Conservation (phyloP, 2,888 invertebrate species). For the Dioctria linearis region DNA sequence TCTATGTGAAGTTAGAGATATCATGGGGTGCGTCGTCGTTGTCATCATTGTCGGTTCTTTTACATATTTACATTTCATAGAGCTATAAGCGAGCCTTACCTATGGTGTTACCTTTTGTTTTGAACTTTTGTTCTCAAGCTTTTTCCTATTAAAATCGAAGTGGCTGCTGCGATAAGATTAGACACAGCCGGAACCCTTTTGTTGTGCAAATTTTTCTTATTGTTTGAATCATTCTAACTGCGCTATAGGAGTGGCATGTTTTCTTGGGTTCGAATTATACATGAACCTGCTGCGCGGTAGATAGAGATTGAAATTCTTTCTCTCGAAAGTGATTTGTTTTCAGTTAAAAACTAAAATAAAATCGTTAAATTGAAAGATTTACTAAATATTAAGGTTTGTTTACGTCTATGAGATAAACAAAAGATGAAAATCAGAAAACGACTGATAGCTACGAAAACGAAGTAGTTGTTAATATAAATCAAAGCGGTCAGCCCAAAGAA, state of each 20-base stretch:
- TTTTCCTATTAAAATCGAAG: constrained; percentile 6
- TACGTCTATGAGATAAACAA: neutral
- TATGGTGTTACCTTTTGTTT: constrained; percentile 16
- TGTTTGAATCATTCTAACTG: constrained; percentile 15
- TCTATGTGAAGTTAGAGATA: neutral
- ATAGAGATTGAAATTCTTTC: constrained; percentile 9
- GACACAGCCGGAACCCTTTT: constrained; percentile 39
- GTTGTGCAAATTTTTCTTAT: constrained; percentile 42
- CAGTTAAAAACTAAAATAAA: constrained; percentile 26
- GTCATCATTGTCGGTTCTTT: neutral
- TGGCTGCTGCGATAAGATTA: constrained; percentile 42
- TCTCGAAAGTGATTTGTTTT: constrained; percentile 21
- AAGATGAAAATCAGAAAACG: too few species aligned
- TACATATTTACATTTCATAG: neutral
- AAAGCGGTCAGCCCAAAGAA: too few species aligned
- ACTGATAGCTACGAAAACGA: too few species aligned
- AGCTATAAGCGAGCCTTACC: neutral
- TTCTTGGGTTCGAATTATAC: neutral
- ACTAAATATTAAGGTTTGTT: neutral
- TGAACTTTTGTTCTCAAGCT: constrained; percentile 15
- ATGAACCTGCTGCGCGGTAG: neutral
- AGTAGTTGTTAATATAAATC: too few species aligned
- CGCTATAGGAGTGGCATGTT: constrained; percentile 2
- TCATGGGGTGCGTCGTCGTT: neutral
- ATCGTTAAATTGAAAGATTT: constrained; percentile 13